Conservation (phyloP, 2,888 invertebrate species). For the Drosophila kambysellisi region DNA sequence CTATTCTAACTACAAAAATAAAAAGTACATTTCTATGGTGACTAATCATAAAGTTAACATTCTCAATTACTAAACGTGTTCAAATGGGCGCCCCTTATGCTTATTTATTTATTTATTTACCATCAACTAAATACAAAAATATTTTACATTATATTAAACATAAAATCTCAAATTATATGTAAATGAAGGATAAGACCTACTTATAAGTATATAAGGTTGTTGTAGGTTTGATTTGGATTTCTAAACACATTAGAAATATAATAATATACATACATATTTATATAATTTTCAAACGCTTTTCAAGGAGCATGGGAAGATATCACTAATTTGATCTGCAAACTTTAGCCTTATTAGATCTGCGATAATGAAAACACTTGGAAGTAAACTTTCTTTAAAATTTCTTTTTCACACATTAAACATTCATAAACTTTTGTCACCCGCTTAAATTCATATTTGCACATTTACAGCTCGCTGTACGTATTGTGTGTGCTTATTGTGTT, state of each 20-base stretch:
- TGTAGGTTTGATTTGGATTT: too few relatives aligned
- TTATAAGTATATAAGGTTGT: not conserved
- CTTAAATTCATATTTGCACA: not conserved
- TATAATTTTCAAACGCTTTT: not conserved
- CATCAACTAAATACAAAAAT: not conserved
- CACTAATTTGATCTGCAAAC: not conserved
- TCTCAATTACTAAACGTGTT: not conserved
- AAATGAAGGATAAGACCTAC: not conserved
- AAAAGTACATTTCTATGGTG: not conserved
- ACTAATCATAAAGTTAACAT: not conserved
- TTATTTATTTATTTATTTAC: not conserved
- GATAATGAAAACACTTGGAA: too few relatives aligned
- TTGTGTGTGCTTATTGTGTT: not conserved
- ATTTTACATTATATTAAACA: not conserved
- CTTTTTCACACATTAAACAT: not conserved
- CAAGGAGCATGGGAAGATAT: not conserved
- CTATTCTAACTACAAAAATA: not conserved
- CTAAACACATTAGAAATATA: not conserved
- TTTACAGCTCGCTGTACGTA: too few relatives aligned
- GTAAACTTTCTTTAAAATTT: not conserved
- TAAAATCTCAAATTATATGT: not conserved
- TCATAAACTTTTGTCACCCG: not conserved
- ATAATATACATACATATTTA: not conserved
- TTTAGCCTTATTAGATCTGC: not conserved
- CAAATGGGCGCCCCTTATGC: not conserved